Base-by-base conservation (phyloP, 2,888 invertebrate species). In the Lysandra bellargus region DNA sequence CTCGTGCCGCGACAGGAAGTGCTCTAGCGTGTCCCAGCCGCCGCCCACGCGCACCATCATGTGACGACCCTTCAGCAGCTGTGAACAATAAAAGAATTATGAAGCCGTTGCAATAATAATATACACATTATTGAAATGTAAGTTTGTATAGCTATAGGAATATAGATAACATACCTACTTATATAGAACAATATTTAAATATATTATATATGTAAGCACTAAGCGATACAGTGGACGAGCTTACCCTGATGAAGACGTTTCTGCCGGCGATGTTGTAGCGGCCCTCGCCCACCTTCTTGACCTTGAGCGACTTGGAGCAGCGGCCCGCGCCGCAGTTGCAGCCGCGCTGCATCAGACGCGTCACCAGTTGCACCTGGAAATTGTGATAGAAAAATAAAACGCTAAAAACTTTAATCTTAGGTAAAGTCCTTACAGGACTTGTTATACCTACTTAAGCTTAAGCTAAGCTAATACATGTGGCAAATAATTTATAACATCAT, bases 1-100 rank as follows among this genome's bases (percentile, higher is more conserved):
- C 91, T 98, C 97, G 93, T 98, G 98, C 82, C 98, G 96, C 85
- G 97, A 96, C 88, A 98, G 95, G 95, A 98, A 98, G 95, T 98
- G 98, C 91, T 98, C 98, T 89, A 98, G 94, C 30, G 98, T 98
- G 94, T 98, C 98, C 98, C 98, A 98, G 82, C 98, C 98, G 83
- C 98, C 98, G 81, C 98, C 98, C 78, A 98, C 98, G 85, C 98
- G 96, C 80, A 98, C 98, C 98, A 98, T 98, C 96, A 98, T 98
- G 95, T 98, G 98, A n/a, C 97, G 96, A 78, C 97, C 98, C 90
- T 98, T 98, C 88, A 98, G 95, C 87, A 98, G 91, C 98, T 98
- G 95, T 49, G 49, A 49, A 49, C 49, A 49, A 49, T 49, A 49
- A 2, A 9, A 49, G 0, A 49, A 49, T 44, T 49, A 49, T 49